Conservation (phyloP, 2,888 invertebrate species). For the Agrilus mali region DNA sequence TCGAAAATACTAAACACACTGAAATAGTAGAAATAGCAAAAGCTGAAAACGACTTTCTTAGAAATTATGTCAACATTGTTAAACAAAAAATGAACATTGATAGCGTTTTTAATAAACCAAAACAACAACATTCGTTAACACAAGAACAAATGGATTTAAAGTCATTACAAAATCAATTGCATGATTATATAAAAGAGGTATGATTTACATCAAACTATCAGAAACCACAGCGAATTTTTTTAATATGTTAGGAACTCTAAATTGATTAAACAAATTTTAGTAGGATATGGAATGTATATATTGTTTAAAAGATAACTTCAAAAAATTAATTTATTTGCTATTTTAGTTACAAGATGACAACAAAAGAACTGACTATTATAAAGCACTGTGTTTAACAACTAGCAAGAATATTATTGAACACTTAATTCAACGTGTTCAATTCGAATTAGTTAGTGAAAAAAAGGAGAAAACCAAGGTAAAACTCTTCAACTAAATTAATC, state of each 20-base stretch:
- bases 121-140: too few species aligned
- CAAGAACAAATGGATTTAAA: neutral
- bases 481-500: too few species aligned
- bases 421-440: constrained; percentile 25
- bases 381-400: constrained; percentile 22
- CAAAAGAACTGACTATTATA: constrained; percentile 15
- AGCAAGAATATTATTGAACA: constrained; percentile 25
- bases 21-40: constrained; percentile 13
- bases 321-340: too few species aligned
- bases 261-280: too few species aligned
- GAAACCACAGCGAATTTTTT: too few species aligned
- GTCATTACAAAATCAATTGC: neutral
- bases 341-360: constrained; percentile 8
- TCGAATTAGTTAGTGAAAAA: constrained; percentile 20
- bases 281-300: too few species aligned
- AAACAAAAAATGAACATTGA: neutral
- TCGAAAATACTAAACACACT: constrained; percentile 12
- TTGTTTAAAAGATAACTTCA: too few species aligned
- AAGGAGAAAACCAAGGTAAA: too few species aligned
- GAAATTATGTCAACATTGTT: constrained; percentile 1
- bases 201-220: too few species aligned
- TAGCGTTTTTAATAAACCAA: too few species aligned
- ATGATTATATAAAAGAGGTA: neutral
- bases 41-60: constrained; percentile 17
- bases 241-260: too few species aligned